phyloP scores from a whole-genome alignment of 2,888 invertebrate species.

The Cryptophagus acutangulus region DNA sequence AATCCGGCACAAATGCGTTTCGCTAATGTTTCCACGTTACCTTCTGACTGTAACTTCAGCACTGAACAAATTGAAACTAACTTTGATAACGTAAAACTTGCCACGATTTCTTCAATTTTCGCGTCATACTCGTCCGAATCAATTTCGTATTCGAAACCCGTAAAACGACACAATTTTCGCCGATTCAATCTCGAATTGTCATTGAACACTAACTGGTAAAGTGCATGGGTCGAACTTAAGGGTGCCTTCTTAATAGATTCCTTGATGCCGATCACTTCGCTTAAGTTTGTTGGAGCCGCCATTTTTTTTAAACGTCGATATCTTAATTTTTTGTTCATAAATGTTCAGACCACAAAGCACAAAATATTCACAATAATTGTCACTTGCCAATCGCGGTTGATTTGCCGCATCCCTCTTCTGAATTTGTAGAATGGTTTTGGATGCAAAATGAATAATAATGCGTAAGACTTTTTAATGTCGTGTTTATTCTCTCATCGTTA shows the following conservation, averaged over 20 bases:
- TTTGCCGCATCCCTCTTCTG: no score
- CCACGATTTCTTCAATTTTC: conserved; percentile 11
- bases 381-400: no score
- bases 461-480: no score
- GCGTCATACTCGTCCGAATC: conserved; percentile 10
- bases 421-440: no score
- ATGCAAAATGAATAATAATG: no score
- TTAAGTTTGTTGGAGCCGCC: no score
- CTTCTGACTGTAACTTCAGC: conserved; percentile 12
- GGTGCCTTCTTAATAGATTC: conserved; percentile 4
- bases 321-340: no score
- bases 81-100: conserved; percentile 10
- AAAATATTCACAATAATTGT: no score
- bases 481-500: no score
- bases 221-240: no score
- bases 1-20: conserved; percentile 7
- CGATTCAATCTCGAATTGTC: conserved; percentile 2
- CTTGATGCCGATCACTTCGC: not conserved
- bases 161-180: conserved; percentile 11
- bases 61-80: conserved; percentile 14
- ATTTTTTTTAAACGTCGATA: no score
- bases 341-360: no score
- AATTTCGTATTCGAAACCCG: conserved; percentile 13
- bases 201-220: conserved; percentile 5
- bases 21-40: conserved; percentile 7